phyloP scores from a whole-genome alignment of 2,888 invertebrate species.

The Pardosa pseudoannulata region DNA sequence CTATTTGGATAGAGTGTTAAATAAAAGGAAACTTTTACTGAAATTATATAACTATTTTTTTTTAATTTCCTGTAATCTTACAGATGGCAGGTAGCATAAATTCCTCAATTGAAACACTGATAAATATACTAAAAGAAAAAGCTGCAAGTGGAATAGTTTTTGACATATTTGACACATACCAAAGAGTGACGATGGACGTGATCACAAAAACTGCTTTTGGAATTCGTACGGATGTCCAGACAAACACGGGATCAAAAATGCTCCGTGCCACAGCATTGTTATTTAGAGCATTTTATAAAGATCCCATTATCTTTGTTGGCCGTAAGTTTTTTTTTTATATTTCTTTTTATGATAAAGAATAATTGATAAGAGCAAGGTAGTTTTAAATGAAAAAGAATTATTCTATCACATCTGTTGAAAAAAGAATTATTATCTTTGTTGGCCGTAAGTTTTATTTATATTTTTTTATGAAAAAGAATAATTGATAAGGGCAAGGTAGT shows the following conservation, averaged over 20 bases:
- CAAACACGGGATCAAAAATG: conserved; percentile 75
- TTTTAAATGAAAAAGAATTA: too few species aligned
- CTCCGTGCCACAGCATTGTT: conserved; percentile 17
- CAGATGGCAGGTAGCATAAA: conserved; percentile 76
- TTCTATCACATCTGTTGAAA: too few species aligned
- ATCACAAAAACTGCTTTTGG: conserved; percentile 80
- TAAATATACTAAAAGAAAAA: conserved; percentile 76
- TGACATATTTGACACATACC: conserved; percentile 78
- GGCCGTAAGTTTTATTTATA: conserved; percentile 61
- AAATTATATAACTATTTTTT: too few species aligned
- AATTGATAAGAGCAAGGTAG: too few species aligned
- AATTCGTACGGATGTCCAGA: conserved; percentile 78
- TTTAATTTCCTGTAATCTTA: too few species aligned
- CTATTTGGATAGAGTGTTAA: too few species aligned
- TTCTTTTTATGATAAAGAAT: too few species aligned
- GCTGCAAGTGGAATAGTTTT: conserved; percentile 74
- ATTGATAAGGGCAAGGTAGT: too few species aligned
- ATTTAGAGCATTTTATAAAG: conserved; percentile 16
- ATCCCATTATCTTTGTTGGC: conserved; percentile 32
- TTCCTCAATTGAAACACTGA: conserved; percentile 77
- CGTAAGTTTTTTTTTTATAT: too few species aligned
- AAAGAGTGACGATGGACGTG: conserved; percentile 79
- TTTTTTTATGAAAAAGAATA: too few species aligned
- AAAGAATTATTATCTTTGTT: conserved; percentile 36
- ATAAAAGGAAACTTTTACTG: too few species aligned